phyloP scores from a whole-genome alignment of 2,888 invertebrate species.

The Cataglyphis altisquamis region DNA sequence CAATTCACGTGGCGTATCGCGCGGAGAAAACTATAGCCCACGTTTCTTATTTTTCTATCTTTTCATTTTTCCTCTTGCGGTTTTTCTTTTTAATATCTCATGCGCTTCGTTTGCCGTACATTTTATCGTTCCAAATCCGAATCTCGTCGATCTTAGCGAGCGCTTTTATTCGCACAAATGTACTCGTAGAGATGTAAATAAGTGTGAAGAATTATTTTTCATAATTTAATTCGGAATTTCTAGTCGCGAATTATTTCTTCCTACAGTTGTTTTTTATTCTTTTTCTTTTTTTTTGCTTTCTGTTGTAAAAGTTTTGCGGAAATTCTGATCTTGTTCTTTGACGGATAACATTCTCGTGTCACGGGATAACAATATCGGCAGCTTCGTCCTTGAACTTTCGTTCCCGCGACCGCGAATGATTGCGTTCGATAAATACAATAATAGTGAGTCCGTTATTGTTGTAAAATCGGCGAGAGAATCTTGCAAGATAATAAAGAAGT shows the following conservation, averaged over 20 bases:
- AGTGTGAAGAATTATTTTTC: not conserved
- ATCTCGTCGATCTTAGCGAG: not conserved
- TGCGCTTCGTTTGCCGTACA: not conserved
- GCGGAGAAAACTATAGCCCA: not conserved
- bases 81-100: not conserved
- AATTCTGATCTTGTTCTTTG: constrained; percentile 3
- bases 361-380: constrained; percentile 17
- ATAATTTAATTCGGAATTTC: not conserved
- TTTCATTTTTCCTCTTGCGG: not conserved
- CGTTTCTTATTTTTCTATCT: not conserved
- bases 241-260: not conserved
- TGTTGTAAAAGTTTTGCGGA: not conserved
- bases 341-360: constrained; percentile 3
- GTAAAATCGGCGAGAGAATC: not conserved
- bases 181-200: not conserved
- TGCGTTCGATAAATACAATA: constrained; percentile 30
- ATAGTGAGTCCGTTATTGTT: not conserved
- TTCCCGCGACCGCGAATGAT: constrained; percentile 8
- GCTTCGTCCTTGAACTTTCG: constrained; percentile 30
- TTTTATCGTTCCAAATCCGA: not conserved
- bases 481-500: not conserved
- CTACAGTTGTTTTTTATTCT: not conserved
- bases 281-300: not conserved
- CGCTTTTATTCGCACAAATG: not conserved
- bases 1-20: constrained; percentile 56